A percentile compares a stretch with the other conserved stretches of the same genome.
Conservation (phyloP, 1,140 invertebrate species). For the Stegodyphus dumicola region DNA sequence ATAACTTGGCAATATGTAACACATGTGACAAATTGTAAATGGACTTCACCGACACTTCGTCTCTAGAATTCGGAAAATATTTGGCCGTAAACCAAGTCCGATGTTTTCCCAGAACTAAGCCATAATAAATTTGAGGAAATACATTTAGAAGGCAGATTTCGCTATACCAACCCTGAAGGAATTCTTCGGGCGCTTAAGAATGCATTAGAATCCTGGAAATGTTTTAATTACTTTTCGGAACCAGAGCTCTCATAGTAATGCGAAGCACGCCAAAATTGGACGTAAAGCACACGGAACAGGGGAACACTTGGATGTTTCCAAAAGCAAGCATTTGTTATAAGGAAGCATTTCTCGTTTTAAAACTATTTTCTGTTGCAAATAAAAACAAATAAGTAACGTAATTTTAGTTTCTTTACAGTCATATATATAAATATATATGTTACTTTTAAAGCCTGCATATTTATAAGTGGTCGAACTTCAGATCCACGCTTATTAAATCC, state of each 20-base stretch:
- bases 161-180: neutral
- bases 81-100: constrained; percentile 26
- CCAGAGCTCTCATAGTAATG: constrained; percentile 4
- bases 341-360: too few species aligned
- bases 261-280: constrained; percentile 9
- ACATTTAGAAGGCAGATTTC: neutral
- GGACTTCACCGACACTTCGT: neutral
- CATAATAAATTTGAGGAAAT: neutral
- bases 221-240: constrained; percentile 38
- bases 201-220: constrained; percentile 18
- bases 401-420: too few species aligned
- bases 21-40: constrained; percentile 10
- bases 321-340: too few species aligned
- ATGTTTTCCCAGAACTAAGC: constrained; percentile 26
- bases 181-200: constrained; percentile 4
- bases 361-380: too few species aligned
- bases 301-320: too few species aligned
- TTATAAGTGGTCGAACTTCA: too few species aligned
- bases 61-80: constrained; percentile 39
- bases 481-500: too few species aligned
- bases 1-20: too few species aligned
- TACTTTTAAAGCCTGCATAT: too few species aligned
- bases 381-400: too few species aligned
- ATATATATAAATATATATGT: too few species aligned
- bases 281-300: too few species aligned